phyloP scores from a whole-genome alignment of 2,113 vertebrate genomes.

The Trochalopteron elliotii region DNA sequence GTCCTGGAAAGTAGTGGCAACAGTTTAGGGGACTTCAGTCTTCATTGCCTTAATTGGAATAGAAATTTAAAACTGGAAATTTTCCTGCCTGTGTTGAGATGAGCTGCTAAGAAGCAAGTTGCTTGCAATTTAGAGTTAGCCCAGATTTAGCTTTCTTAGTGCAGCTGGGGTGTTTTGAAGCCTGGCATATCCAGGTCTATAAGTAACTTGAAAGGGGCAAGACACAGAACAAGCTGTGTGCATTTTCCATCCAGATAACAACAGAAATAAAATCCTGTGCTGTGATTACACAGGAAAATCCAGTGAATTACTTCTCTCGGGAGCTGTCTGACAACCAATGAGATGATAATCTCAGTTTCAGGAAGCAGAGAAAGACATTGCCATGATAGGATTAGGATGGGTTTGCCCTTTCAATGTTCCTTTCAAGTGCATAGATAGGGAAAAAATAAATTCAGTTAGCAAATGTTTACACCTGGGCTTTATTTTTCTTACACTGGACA shows the following conservation, averaged over 20 bases:
- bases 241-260: not conserved
- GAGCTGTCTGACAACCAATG: slow-evolving; percentile 2
- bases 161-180: not conserved
- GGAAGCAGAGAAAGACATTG: not conserved
- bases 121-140: not conserved
- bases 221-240: not conserved
- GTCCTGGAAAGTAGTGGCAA: slow-evolving; percentile 33
- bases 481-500: not conserved
- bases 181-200: not conserved
- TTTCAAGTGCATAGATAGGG: not conserved
- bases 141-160: not conserved
- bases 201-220: not conserved
- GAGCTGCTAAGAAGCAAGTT: not conserved
- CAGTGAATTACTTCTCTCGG: not conserved
- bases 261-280: not conserved
- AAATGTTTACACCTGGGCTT: not conserved
- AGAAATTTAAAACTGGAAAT: not conserved
- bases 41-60: slow-evolving; percentile 18
- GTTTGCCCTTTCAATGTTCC: slow-evolving; percentile 4
- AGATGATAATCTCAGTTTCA: slow-evolving; percentile 30
- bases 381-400: not conserved
- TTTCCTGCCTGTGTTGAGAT: slow-evolving; percentile 5
- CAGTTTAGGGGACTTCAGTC: slow-evolving; percentile 23
- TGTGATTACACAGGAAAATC: not conserved
- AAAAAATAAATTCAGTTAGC: not conserved